phyloP scores from a whole-genome alignment of 2,113 vertebrate species.

The Taurulus bubalis region DNA sequence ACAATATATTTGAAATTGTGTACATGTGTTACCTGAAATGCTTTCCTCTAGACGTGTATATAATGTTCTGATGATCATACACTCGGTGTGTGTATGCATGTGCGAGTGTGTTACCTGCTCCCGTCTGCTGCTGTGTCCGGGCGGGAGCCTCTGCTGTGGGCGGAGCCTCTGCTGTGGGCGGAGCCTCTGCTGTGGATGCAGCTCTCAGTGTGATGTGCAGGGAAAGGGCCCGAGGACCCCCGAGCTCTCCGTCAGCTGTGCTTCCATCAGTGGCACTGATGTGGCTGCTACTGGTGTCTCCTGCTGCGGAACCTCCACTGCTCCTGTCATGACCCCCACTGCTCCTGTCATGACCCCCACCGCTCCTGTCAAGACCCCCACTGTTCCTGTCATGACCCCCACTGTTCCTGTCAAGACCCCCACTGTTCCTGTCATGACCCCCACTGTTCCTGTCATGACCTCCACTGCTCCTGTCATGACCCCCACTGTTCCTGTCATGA shows the following conservation, averaged over 20 bases:
- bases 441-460: no score
- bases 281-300: background rate
- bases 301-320: background rate
- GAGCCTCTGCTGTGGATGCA: constrained; percentile 15
- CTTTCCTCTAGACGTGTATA: background rate
- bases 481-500: background rate
- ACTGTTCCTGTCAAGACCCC: no score
- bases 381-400: background rate
- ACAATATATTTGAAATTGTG: background rate
- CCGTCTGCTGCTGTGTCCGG: background rate
- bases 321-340: background rate
- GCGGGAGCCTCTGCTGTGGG: background rate
- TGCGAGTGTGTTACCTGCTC: constrained; percentile 49
- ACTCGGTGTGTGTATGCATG: background rate
- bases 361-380: no score
- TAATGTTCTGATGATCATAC: no score
- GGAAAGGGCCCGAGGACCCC: constrained; percentile 76
- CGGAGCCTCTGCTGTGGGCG: background rate
- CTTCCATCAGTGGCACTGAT: background rate
- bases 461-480: background rate
- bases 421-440: background rate
- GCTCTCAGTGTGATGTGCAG: constrained; percentile 67
- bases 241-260: constrained; percentile 38
- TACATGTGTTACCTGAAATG: background rate
- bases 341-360: background rate